These are phyloP conservation scores for Macrotis lagotis DNA, from an alignment of 2,113 vertebrate genomes.

Conservation along the genomic window DNA sequence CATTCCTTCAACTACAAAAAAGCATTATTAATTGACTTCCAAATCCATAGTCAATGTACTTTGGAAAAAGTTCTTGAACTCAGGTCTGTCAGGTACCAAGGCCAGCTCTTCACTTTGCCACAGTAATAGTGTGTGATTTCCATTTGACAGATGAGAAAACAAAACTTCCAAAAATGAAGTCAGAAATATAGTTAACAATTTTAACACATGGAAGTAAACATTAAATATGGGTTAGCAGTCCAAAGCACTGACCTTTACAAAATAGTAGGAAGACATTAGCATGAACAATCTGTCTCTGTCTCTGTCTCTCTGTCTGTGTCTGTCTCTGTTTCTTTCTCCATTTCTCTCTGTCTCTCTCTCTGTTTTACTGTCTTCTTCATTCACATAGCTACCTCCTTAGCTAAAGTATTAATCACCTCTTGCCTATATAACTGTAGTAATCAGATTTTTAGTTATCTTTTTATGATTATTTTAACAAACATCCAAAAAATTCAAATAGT, in stretches of 20 bases:
- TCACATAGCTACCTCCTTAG: background rate
- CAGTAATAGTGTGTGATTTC: background rate
- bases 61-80: background rate
- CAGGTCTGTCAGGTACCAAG: background rate
- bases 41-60: background rate
- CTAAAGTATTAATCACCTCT: background rate
- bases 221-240: background rate
- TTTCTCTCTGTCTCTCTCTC: rapidly evolving
- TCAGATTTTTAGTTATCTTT: background rate
- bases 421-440: background rate
- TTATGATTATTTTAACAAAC: background rate
- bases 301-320: background rate
- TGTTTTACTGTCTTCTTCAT: background rate
- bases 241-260: background rate
- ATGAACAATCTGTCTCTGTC: background rate
- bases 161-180: background rate
- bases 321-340: background rate
- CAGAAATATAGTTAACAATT: background rate
- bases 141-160: background rate
- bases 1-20: background rate
- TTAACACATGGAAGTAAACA: background rate
- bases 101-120: background rate
- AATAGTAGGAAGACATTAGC: background rate
- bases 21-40: background rate
- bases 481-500: background rate